These are phyloP conservation scores for Eupithecia insigniata DNA, from an alignment of 2,888 invertebrate species.

Conservation along the genomic window DNA sequence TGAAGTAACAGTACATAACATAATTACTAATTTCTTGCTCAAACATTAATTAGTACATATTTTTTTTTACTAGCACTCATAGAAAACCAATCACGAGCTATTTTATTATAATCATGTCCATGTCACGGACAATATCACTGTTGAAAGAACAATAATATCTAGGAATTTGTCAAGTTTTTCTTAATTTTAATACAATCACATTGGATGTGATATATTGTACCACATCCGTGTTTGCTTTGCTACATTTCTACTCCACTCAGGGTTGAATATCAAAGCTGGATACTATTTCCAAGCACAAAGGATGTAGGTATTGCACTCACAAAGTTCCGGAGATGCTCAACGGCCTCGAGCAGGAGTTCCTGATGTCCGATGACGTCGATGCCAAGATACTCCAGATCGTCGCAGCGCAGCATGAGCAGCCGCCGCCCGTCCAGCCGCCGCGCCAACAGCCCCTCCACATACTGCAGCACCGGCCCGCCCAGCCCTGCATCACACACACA, in stretches of 20 bases:
- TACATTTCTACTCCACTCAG: background rate
- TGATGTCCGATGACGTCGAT: slow-evolving; percentile 95
- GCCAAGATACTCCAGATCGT: slow-evolving; percentile 94
- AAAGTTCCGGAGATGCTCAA: slow-evolving; percentile 94
- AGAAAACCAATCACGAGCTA: background rate
- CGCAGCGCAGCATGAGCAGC: slow-evolving; percentile 92
- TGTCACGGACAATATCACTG: background rate
- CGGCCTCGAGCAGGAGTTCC: slow-evolving; percentile 95
- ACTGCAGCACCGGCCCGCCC: slow-evolving; percentile 90
- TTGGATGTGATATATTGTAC: too few species aligned
- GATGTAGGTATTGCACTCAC: slow-evolving; percentile 85
- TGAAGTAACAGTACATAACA: background rate
- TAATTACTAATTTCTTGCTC: background rate
- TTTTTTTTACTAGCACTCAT: background rate
- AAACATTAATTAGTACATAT: background rate
- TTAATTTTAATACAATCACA: background rate
- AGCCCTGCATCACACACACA: slow-evolving; percentile 84
- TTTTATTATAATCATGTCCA: background rate
- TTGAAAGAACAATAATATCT: background rate
- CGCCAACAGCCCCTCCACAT: slow-evolving; percentile 91
- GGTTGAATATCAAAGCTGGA: background rate
- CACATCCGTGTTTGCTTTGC: background rate
- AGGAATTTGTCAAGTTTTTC: background rate
- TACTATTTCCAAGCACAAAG: background rate
- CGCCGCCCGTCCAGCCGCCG: slow-evolving; percentile 92